A percentile compares a stretch with the other conserved stretches of the same genome.
phyloP scores from a whole-genome alignment of 2,113 vertebrate genomes.

The Zeus faber region DNA sequence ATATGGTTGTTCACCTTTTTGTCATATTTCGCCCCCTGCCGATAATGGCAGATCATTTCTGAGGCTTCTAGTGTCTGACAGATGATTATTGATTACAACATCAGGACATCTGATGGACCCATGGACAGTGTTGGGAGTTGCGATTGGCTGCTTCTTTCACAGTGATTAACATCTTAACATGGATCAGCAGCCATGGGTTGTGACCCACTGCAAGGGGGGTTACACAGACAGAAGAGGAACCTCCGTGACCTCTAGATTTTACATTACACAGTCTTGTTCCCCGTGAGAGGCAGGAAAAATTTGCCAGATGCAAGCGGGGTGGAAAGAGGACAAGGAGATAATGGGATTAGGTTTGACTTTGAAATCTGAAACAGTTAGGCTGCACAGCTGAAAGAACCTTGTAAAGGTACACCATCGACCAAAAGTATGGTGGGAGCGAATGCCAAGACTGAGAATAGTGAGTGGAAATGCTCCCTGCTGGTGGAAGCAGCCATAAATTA shows the following conservation, averaged over 20 bases:
- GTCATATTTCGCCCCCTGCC: too few relatives aligned
- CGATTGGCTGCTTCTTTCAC: background rate
- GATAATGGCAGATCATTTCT: too few relatives aligned
- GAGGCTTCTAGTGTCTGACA: background rate
- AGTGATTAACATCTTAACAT: conserved; percentile 10
- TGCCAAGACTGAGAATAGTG: too few relatives aligned
- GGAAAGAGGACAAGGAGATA: background rate
- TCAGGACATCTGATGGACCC: background rate
- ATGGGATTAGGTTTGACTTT: conserved; percentile 3
- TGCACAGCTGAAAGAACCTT: background rate
- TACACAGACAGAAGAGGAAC: too few relatives aligned
- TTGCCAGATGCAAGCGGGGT: background rate
- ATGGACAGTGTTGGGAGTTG: background rate
- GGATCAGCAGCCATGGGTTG: background rate
- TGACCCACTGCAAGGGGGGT: background rate
- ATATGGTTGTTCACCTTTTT: too few relatives aligned
- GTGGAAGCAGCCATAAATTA: too few relatives aligned
- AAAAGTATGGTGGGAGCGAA: too few relatives aligned
- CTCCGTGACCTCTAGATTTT: background rate
- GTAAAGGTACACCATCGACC: background rate
- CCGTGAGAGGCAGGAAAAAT: background rate
- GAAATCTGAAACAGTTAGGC: background rate
- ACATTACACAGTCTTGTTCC: background rate
- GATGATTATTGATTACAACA: conserved; percentile 6
- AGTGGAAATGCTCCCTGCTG: too few relatives aligned